A percentile compares a stretch with the other conserved stretches of the same genome.
Evolutionary conservation across 2,797 vertebrate genomes (phyloP).

Genomic region (Periparus ater): DNA sequence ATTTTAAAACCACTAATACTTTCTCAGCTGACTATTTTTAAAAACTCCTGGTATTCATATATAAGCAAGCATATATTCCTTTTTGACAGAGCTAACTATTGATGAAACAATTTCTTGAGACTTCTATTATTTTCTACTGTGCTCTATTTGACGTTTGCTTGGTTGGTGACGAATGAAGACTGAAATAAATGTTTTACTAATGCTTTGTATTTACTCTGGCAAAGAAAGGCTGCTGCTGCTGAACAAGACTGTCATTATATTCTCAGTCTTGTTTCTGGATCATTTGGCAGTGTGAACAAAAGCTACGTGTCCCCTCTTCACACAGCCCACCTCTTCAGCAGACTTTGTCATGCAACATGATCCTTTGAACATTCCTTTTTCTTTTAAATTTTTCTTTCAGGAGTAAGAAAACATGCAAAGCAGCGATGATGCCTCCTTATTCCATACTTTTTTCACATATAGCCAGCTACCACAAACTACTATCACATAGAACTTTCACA

Average conservation of each 20-base stretch:
- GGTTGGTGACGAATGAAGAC: background rate
- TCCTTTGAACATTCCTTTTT: background rate
- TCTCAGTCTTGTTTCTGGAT: background rate
- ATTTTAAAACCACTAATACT: background rate
- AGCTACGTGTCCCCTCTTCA: background rate
- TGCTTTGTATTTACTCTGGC: background rate
- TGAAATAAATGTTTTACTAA: constrained; percentile 12
- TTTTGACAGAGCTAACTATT: background rate
- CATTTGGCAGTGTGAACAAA: background rate
- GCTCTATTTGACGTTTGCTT: background rate
- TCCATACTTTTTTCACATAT: background rate
- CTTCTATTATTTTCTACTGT: background rate
- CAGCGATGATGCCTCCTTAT: background rate
- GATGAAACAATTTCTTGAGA: background rate
- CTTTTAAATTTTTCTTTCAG: background rate
- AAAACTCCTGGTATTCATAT: background rate
- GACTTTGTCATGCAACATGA: background rate
- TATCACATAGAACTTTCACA: background rate
- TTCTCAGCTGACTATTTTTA: background rate
- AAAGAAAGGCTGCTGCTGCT: background rate
- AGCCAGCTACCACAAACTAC: background rate
- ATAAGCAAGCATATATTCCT: background rate
- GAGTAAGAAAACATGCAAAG: background rate
- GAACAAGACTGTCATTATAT: background rate
- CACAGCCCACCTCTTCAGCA: background rate